These are phyloP conservation scores for Conus canariensis DNA, from an alignment of 2,888 invertebrate genomes.

Conservation along the genomic window DNA sequence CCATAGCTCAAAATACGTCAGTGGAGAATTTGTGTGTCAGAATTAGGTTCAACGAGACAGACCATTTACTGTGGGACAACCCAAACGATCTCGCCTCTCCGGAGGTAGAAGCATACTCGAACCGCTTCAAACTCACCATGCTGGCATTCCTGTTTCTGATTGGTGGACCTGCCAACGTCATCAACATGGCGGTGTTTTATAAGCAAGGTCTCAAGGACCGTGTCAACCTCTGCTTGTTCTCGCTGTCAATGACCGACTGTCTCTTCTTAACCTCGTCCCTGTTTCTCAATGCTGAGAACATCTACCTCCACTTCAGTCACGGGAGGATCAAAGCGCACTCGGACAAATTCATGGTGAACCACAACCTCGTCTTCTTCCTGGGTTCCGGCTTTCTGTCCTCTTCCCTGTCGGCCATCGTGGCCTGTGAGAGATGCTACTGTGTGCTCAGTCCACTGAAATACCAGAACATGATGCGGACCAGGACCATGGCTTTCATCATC, in stretches of 20 bases:
- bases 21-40: background rate
- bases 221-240: background rate
- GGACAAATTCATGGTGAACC: background rate
- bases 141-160: background rate
- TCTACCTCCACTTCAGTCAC: background rate
- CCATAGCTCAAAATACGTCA: background rate
- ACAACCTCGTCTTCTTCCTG: background rate
- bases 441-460: slow-evolving; percentile 5
- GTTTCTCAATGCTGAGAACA: background rate
- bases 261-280: background rate
- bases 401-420: slow-evolving; percentile 16
- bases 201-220: background rate
- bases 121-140: background rate
- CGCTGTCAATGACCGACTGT: background rate
- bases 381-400: background rate
- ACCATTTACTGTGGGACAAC: background rate
- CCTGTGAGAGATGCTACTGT: slow-evolving; percentile 15
- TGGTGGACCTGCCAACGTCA: slow-evolving; percentile 9
- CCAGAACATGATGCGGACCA: slow-evolving; percentile 2
- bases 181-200: background rate
- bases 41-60: background rate
- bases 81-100: background rate
- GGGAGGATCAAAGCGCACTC: background rate
- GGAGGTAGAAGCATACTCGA: background rate
- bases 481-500: slow-evolving; percentile 25